Conservation (phyloP, 1,140 invertebrate species). For the Bombus haemorrhoidalis region DNA sequence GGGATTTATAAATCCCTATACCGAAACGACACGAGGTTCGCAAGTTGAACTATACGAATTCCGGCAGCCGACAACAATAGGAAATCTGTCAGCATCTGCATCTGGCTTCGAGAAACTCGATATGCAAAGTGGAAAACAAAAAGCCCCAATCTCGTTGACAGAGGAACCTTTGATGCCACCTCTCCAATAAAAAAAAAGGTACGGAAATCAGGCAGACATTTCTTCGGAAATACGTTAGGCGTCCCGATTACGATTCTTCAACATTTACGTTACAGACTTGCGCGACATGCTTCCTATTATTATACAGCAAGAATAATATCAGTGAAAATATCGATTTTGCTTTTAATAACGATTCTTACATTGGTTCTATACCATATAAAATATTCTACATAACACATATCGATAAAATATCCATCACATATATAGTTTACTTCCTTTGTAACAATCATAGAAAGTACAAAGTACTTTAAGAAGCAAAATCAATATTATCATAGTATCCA, state of each 20-base stretch:
- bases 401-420: too few species aligned
- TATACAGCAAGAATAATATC: too few species aligned
- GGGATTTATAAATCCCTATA: not conserved
- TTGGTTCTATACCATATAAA: too few species aligned
- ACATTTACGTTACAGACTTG: not conserved
- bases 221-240: conserved; percentile 33
- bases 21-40: not conserved
- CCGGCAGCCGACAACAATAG: conserved; percentile 23
- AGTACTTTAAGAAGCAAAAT: too few species aligned
- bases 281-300: too few species aligned
- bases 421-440: too few species aligned
- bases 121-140: conserved; percentile 59
- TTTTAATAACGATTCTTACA: too few species aligned
- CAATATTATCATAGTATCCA: too few species aligned
- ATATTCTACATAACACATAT: too few species aligned
- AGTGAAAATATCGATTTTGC: too few species aligned
- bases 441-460: too few species aligned
- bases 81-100: conserved; percentile 32
- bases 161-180: conserved; percentile 41
- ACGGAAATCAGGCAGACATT: conserved; percentile 28
- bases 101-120: conserved; percentile 57
- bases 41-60: conserved; percentile 10
- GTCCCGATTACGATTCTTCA: conserved; percentile 28
- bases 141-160: conserved; percentile 28
- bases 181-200: conserved; percentile 15